A percentile compares a stretch with the other conserved stretches of the same genome.
These are phyloP conservation scores for Crepidodera aurea DNA, from an alignment of 2,888 invertebrate species.

Conservation along the genomic window DNA sequence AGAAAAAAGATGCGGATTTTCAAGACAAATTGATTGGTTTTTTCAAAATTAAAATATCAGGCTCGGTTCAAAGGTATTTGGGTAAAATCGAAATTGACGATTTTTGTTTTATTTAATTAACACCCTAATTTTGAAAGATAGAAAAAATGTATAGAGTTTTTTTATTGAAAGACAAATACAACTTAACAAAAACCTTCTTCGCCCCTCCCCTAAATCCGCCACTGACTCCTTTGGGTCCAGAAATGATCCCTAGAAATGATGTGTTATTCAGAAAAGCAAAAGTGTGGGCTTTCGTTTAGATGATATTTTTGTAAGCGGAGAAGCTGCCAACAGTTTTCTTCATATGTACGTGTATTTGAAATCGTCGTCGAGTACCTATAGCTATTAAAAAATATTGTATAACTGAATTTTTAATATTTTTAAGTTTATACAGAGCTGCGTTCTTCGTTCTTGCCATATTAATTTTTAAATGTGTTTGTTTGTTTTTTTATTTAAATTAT, in stretches of 20 bases:
- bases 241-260: neutral
- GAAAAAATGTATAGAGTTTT: too few relatives aligned
- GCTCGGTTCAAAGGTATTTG: too few relatives aligned
- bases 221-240: neutral
- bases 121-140: too few relatives aligned
- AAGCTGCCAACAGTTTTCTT: constrained; percentile 9
- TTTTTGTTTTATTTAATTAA: too few relatives aligned
- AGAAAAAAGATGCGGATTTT: too few relatives aligned
- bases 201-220: too few relatives aligned
- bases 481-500: constrained; percentile 29
- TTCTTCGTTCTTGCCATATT: constrained; percentile 41
- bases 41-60: too few relatives aligned
- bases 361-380: constrained; percentile 22
- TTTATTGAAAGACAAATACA: too few relatives aligned
- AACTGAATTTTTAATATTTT: constrained; percentile 19
- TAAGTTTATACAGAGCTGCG: constrained; percentile 29
- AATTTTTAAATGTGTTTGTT: constrained; percentile 29
- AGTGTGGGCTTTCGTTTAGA: constrained; percentile 20
- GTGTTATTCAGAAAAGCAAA: constrained; percentile 17
- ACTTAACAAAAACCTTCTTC: too few relatives aligned
- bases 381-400: constrained; percentile 12
- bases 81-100: too few relatives aligned
- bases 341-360: constrained; percentile 7
- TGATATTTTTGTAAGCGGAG: constrained; percentile 27
- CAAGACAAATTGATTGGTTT: too few relatives aligned